Percentiles rank a stretch among this genome's conserved stretches.
phyloP scores from a whole-genome alignment of 2,113 vertebrate species.

The Rhinichthys klamathensis region DNA sequence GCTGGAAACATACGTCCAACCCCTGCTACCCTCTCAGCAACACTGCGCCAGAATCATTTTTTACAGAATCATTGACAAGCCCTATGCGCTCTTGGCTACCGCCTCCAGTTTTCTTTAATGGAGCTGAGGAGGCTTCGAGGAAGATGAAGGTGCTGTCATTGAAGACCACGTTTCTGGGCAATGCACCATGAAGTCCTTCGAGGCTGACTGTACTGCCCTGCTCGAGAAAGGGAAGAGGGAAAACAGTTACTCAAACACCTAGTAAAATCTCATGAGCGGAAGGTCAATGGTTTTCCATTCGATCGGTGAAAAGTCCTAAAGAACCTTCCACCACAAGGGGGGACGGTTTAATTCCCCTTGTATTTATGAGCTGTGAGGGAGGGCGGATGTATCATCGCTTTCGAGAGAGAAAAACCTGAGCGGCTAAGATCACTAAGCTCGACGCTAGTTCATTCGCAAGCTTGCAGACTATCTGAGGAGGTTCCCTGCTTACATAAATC shows the following conservation, averaged over 20 bases:
- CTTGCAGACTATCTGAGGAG: constrained; percentile 9
- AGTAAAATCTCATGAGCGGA: constrained; percentile 53
- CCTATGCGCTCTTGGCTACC: constrained; percentile 44
- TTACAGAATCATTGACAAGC: constrained; percentile 61
- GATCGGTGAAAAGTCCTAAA: constrained; percentile 54
- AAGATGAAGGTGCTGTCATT: constrained; percentile 46
- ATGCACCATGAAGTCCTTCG: constrained; percentile 50
- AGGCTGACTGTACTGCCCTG: constrained; percentile 41
- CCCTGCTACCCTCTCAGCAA: constrained; percentile 39
- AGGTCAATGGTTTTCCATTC: constrained; percentile 56
- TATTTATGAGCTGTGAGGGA: constrained; percentile 54
- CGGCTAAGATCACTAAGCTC: neutral
- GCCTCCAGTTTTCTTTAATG: constrained; percentile 49
- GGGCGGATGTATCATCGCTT: constrained; percentile 33
- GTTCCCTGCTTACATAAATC: constrained; percentile 43
- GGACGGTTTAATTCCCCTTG: constrained; percentile 46
- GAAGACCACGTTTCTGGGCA: constrained; percentile 54
- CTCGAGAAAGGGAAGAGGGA: constrained; percentile 37
- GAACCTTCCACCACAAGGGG: constrained; percentile 31
- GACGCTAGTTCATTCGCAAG: constrained; percentile 1
- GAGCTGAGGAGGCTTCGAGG: constrained; percentile 26
- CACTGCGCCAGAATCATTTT: constrained; percentile 55
- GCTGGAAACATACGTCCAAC: constrained; percentile 68
- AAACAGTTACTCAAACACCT: constrained; percentile 44
- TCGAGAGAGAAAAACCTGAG: constrained; percentile 17